Evolutionary conservation across 2,113 vertebrate genomes (phyloP), one percentile per base, ranked within the genome.

Genomic region (Neofelis nebulosa): DNA sequence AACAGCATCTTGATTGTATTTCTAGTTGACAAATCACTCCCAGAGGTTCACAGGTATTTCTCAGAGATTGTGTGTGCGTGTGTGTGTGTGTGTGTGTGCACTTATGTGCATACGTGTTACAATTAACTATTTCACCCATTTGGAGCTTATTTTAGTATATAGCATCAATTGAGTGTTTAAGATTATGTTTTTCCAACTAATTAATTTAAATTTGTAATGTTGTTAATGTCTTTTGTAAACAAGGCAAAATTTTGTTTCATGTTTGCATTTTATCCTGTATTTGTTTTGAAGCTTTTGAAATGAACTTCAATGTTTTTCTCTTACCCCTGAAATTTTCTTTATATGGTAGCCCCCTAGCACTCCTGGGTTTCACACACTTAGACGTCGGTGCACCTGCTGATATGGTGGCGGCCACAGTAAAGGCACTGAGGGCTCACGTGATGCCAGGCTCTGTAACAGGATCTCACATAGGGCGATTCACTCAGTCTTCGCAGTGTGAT

Each of bases 401-500:
- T 16, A 9, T 5, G 27, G 27, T 4, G 2, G 48, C 27, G 31
- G 74, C 14, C 15, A 8, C 41, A 7, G 25, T 7, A 7, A 14
- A 10, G 18, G 13, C 50, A 3, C 8, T 0, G 3, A 76, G 21
- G 25, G 3, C 10, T 0, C 50, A 3, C 13, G 31, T 10, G 4
- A 7, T 12, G 7, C 50, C 81, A 16, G 36, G 33, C 19, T 29
- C 38, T 11, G 6, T 8, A 12, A 13, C 61, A 15, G 61, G 61
- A 19, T 50, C 48, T n/a, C 11, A 14, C 36, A 1, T 3, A 68
- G 50, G 15, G 19, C 21, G 38, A 11, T 55, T 52, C 16, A 0
- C 5, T n/a, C 9, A 4, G 3, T 55, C 38, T 7, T 61, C 81
- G 5, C 1, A 48, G 41, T 48, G 74, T 3, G 4, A 5, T 9